Evolutionary conservation across 1,140 invertebrate genomes (phyloP).

Genomic region (Bombus picipes): DNA sequence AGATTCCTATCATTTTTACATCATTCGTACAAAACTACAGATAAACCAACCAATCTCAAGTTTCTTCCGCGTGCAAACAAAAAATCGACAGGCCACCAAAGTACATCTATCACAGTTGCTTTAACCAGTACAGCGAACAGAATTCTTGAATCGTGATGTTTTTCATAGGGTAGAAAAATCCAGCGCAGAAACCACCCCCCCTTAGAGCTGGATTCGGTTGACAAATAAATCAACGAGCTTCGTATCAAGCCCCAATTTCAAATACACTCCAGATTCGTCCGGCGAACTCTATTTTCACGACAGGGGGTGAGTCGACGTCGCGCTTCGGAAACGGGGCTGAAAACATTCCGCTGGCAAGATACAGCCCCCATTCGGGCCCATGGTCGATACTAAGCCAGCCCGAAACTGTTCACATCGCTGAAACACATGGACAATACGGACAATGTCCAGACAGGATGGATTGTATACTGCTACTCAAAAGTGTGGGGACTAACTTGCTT

Average conservation of each 20-base stretch:
- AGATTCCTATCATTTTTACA: not conserved
- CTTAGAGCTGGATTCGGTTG: not conserved
- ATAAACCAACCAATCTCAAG: not conserved
- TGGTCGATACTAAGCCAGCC: conserved; percentile 17
- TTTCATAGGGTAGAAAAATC: not conserved
- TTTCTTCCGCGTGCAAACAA: not conserved
- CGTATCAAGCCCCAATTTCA: conserved; percentile 27
- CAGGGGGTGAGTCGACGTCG: not conserved
- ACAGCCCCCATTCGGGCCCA: conserved; percentile 7
- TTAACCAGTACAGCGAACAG: too few relatives aligned
- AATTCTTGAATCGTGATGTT: not conserved
- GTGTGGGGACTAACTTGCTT: too few relatives aligned
- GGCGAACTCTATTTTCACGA: conserved; percentile 26
- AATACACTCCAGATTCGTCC: conserved; percentile 11
- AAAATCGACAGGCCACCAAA: not conserved
- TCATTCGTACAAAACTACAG: not conserved
- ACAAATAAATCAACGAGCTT: conserved; percentile 37
- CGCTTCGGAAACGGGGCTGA: conserved; percentile 15
- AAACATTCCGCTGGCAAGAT: conserved; percentile 33
- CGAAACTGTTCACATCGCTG: not conserved
- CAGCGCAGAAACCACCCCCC: not conserved
- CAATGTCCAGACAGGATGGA: too few relatives aligned
- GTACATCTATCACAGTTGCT: not conserved
- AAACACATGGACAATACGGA: too few relatives aligned
- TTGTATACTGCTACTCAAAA: too few relatives aligned